A percentile compares a stretch with the other conserved stretches of the same genome.
Evolutionary conservation across 2,797 vertebrate species (phyloP).

Genomic region (Lemur catta): DNA sequence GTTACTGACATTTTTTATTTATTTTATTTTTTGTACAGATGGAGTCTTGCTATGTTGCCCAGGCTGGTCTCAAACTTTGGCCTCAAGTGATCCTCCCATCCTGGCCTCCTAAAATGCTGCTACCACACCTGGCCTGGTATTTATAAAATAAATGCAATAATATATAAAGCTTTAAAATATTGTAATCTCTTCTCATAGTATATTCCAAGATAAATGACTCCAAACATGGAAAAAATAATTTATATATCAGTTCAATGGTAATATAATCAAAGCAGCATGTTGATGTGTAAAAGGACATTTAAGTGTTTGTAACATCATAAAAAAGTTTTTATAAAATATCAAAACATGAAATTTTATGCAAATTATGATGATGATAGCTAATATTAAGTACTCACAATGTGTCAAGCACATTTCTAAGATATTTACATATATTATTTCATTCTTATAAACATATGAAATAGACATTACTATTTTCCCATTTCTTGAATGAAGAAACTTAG

Average conservation of each 20-base stretch:
- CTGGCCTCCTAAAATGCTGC: background rate
- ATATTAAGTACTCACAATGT: background rate
- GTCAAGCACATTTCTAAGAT: background rate
- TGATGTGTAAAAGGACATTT: background rate
- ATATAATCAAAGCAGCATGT: background rate
- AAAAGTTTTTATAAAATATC: background rate
- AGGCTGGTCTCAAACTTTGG: background rate
- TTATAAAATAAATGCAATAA: background rate
- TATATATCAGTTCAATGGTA: background rate
- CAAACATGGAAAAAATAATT: background rate
- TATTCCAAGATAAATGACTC: background rate
- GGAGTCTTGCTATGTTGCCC: background rate
- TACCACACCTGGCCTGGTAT: background rate
- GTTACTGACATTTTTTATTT: background rate
- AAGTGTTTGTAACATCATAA: background rate
- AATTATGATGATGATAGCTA: background rate
- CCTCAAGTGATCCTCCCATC: background rate
- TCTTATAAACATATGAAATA: background rate
- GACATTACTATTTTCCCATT: background rate
- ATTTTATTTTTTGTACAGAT: background rate
- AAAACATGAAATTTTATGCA: background rate
- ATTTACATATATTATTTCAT: background rate
- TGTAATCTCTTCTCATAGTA: background rate
- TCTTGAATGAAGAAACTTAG: background rate
- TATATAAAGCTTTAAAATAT: background rate